Evolutionary conservation across 2,888 invertebrate genomes (phyloP), one percentile per base, ranked within the genome.

Genomic region (Elmis aenea): DNA sequence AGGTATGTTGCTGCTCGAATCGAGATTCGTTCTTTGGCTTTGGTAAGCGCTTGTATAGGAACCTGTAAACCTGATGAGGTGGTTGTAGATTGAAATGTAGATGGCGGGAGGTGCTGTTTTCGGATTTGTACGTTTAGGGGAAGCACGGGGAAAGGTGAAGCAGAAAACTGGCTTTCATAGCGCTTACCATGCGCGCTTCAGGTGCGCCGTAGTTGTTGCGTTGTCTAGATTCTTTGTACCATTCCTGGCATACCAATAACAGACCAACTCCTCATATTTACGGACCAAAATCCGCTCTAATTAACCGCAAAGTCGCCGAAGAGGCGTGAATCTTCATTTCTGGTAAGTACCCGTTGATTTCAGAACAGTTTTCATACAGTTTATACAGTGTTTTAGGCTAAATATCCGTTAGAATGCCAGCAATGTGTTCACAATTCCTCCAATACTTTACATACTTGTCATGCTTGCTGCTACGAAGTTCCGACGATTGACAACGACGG

Each of bases 151-250:
- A 31, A 39, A 45, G 46, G 46, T 42, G 47, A 46, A 47, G 52
- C 39, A 46, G 55, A 54, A 56, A 61, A 67, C 70, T 69, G 68
- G 70, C 69, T 72, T 72, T 78, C 74, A 28, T 68, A 71, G 78
- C 61, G 64, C 61, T 79, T 79, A 78, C 79, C 78, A 79, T 83
- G 83, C 83, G 84, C 83, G 79, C 76, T 76, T 63, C 75, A 76
- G 76, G 73, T 85, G 84, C 84, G 85, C 84, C 77, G 75, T 79
- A 76, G 79, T 75, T 77, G 79, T 79, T 84, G 86, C 88, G 88
- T 89, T 87, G 87, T 88, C 85, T 80, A 81, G 87, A 89, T 89
- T 90, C 89, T 88, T 89, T 89, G 86, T 88, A 87, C 85, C 89
- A 90, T 90, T 89, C 89, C 85, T 85, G 79, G 84, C 88, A 90